Conservation (phyloP, 2,113 vertebrate genomes). For the Miniopterus natalensis region DNA sequence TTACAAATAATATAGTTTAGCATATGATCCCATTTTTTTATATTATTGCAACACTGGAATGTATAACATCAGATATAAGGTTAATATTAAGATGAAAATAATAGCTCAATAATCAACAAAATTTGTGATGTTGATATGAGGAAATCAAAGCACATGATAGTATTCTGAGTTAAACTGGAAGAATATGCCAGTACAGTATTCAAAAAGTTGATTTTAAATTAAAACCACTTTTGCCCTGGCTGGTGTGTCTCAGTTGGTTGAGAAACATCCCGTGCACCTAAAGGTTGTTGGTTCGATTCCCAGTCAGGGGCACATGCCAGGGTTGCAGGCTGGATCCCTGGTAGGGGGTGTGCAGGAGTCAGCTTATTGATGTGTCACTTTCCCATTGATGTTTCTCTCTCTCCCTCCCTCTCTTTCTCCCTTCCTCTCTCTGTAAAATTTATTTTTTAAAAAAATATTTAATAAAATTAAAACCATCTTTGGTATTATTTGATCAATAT, state of each 20-base stretch:
- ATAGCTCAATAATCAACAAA: not conserved
- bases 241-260: not conserved
- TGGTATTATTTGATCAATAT: conserved; percentile 38
- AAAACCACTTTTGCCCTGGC: not conserved
- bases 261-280: not conserved
- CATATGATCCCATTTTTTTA: not conserved
- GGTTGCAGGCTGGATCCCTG: not conserved
- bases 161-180: conserved; percentile 13
- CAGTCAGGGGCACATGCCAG: not conserved
- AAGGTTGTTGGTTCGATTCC: not conserved
- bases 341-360: not conserved
- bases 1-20: not conserved
- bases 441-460: not conserved
- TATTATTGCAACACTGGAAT: not conserved
- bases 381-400: not conserved
- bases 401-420: not conserved
- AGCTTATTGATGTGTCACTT: not conserved
- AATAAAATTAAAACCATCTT: conserved; percentile 12
- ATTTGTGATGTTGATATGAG: not conserved
- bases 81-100: conserved; percentile 27
- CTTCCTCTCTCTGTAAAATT: not conserved
- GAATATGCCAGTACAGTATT: not conserved
- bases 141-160: not conserved
- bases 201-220: not conserved
- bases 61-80: not conserved